These are phyloP conservation scores for Ichneumoninae sp. DNA, from an alignment of 2,888 invertebrate genomes.

Conservation along the genomic window DNA sequence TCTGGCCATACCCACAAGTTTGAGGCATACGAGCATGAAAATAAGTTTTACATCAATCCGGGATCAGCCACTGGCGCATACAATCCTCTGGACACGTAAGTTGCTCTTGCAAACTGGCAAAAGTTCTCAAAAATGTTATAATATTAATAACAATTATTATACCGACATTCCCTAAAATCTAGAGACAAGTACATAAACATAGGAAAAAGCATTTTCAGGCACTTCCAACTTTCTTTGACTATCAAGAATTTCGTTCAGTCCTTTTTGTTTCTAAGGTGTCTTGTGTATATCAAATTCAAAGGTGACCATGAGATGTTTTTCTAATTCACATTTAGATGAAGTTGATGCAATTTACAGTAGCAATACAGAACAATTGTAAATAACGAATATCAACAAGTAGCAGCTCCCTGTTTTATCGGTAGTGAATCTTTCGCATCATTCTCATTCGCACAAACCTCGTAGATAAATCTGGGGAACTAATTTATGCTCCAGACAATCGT, in stretches of 20 bases:
- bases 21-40: slow-evolving; percentile 99
- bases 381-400: neutral
- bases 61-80: slow-evolving; percentile 99
- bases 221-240: neutral
- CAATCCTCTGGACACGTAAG: slow-evolving; percentile 95
- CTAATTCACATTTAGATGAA: neutral
- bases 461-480: neutral
- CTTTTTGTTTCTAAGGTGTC: neutral
- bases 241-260: neutral
- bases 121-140: neutral
- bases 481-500: neutral
- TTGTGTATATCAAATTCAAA: neutral
- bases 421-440: neutral
- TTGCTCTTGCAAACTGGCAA: slow-evolving; percentile 38
- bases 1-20: slow-evolving; percentile 99
- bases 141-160: neutral
- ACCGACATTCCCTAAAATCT: neutral
- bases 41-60: slow-evolving; percentile 99
- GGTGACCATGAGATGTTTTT: neutral
- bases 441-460: neutral
- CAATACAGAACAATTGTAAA: neutral
- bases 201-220: neutral
- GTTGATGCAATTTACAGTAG: neutral
- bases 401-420: no score
- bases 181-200: neutral